Evolutionary conservation across 1,140 invertebrate species (phyloP).

Genomic region (Microplitis mediator): DNA sequence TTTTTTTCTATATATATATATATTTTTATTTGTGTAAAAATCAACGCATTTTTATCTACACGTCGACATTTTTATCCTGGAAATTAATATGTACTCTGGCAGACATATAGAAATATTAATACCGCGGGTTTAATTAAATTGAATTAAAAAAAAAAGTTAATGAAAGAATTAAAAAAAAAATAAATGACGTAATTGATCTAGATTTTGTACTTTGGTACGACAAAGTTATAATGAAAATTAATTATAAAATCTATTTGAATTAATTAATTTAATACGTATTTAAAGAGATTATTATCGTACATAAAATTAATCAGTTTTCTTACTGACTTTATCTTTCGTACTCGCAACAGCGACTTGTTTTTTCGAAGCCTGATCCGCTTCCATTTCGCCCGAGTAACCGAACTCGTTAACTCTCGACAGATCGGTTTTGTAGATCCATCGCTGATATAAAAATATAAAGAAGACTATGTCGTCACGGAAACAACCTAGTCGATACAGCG

Average conservation of each 20-base stretch:
- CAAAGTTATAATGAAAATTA: not conserved
- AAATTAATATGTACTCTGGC: not conserved
- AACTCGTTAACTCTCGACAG: slow-evolving; percentile 94
- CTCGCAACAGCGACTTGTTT: slow-evolving; percentile 35
- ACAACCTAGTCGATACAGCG: slow-evolving; percentile 93
- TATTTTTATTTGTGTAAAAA: slow-evolving; percentile 6
- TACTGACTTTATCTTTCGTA: slow-evolving; percentile 35
- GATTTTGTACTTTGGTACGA: slow-evolving; percentile 16
- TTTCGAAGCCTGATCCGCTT: slow-evolving; percentile 42
- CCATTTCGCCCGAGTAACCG: slow-evolving; percentile 84
- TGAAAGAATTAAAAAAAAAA: not conserved
- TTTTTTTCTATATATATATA: not conserved
- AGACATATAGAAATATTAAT: not conserved
- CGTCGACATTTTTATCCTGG: not conserved
- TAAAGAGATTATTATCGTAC: not conserved
- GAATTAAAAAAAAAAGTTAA: not conserved
- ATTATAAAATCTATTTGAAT: not conserved
- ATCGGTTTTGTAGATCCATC: slow-evolving; percentile 98
- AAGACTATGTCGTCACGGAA: slow-evolving; percentile 99
- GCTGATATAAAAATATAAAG: slow-evolving; percentile 97
- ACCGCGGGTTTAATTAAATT: not conserved
- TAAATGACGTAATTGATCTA: not conserved
- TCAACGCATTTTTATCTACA: not conserved
- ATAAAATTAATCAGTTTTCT: slow-evolving; percentile 51
- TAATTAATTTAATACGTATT: not conserved